Conservation (phyloP, 1,140 invertebrate species). For the Microvelia longipes region DNA sequence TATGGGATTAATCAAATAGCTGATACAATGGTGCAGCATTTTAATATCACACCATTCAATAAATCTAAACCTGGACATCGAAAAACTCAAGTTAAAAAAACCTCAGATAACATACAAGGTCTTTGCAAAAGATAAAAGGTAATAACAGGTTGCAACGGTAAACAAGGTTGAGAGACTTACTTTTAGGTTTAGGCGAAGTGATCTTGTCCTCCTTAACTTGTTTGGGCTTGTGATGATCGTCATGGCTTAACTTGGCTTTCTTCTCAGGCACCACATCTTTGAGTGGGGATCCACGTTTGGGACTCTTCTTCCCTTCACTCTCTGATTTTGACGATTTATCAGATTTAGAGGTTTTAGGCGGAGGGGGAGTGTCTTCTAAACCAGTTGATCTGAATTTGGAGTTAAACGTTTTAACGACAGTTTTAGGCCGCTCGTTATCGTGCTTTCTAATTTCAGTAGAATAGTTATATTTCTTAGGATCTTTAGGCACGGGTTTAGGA, state of each 20-base stretch:
- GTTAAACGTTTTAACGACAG: constrained; percentile 66
- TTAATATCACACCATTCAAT: no score
- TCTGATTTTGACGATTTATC: constrained; percentile 10
- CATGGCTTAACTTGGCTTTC: constrained; percentile 54
- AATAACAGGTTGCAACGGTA: no score
- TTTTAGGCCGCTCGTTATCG: constrained; percentile 50
- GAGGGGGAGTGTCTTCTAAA: constrained; percentile 57
- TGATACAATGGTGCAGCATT: no score
- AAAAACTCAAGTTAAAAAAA: no score
- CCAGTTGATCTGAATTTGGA: constrained; percentile 75
- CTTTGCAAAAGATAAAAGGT: no score
- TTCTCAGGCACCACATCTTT: constrained; percentile 46
- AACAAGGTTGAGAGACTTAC: constrained; percentile 46
- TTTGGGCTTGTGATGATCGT: constrained; percentile 12
- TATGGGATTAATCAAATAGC: no score
- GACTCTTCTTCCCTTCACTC: constrained; percentile 28
- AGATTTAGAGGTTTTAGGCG: constrained; percentile 9
- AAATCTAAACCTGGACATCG: no score
- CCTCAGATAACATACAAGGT: no score
- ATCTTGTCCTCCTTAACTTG: constrained; percentile 29
- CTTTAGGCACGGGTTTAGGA: constrained; percentile 15
- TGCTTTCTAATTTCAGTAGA: constrained; percentile 60
- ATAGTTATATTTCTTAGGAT: constrained; percentile 55
- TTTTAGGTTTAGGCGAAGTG: constrained; percentile 61
- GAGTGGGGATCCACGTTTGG: constrained; percentile 40